Percentiles rank a stretch among this genome's conserved stretches.
Conservation (phyloP, 1,140 invertebrate species). For the Brachionus koreanus region DNA sequence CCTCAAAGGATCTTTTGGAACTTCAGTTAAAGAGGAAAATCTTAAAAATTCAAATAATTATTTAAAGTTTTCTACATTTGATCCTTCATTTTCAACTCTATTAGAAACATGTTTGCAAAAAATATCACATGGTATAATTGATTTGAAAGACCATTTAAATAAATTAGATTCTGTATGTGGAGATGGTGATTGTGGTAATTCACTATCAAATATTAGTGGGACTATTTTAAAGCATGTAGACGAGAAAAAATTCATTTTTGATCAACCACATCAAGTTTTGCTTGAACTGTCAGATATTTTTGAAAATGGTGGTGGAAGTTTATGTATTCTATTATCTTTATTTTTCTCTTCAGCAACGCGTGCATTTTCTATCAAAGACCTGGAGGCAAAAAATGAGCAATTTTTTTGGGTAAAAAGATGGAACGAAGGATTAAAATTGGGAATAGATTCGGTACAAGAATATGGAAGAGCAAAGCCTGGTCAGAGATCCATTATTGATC, state of each 20-base stretch:
- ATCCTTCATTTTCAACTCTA: neutral
- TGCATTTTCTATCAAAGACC: conserved; percentile 49
- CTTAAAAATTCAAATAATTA: neutral
- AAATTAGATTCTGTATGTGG: conserved; percentile 70
- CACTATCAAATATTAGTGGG: conserved; percentile 66
- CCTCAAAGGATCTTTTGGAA: neutral
- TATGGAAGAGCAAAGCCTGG: conserved; percentile 65
- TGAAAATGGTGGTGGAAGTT: conserved; percentile 41
- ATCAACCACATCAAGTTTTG: conserved; percentile 46
- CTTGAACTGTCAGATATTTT: conserved; percentile 21
- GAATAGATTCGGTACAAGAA: conserved; percentile 62
- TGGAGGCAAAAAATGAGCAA: neutral
- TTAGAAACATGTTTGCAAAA: conserved; percentile 46
- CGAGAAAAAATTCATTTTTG: conserved; percentile 47
- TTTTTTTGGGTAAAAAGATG: conserved; percentile 54
- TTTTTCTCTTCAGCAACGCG: conserved; percentile 66
- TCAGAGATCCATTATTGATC: conserved; percentile 72
- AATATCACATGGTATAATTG: conserved; percentile 61
- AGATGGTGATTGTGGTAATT: conserved; percentile 76
- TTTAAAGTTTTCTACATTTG: conserved; percentile 23
- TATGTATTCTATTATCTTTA: conserved; percentile 52
- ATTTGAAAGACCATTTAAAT: conserved; percentile 66
- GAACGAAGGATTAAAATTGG: conserved; percentile 60
- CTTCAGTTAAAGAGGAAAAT: neutral
- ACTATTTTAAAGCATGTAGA: conserved; percentile 50